phyloP scores from a whole-genome alignment of 1,140 invertebrate species.

The Drosophila eugracilis region DNA sequence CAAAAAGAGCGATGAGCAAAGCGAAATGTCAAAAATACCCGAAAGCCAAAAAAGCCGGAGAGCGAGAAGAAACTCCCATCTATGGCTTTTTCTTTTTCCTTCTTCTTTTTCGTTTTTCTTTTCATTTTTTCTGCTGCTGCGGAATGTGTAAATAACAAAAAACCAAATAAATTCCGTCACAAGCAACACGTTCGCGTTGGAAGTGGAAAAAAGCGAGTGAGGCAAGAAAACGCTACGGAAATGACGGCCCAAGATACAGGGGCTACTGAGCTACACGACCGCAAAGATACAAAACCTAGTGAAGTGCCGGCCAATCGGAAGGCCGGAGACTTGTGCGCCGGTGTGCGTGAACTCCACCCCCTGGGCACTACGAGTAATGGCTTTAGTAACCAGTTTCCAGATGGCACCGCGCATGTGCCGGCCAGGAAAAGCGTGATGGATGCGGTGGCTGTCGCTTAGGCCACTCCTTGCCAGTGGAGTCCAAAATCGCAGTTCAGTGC shows the following conservation, averaged over 20 bases:
- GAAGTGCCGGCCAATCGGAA: slow-evolving; percentile 51
- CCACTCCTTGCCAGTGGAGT: slow-evolving; percentile 60
- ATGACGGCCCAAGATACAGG: slow-evolving; percentile 53
- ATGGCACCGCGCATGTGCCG: slow-evolving; percentile 57
- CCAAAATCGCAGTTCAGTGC: slow-evolving; percentile 63
- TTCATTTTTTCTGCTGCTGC: slow-evolving; percentile 41
- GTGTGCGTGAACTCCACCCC: slow-evolving; percentile 64
- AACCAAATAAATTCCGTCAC: slow-evolving; percentile 81
- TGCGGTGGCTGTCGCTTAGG: slow-evolving; percentile 56
- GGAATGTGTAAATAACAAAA: slow-evolving; percentile 80
- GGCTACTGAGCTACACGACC: slow-evolving; percentile 42
- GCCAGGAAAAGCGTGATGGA: slow-evolving; percentile 47
- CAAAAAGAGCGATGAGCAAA: slow-evolving; percentile 80
- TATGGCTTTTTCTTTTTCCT: slow-evolving; percentile 32
- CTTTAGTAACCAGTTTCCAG: slow-evolving; percentile 42
- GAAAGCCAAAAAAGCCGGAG: slow-evolving; percentile 51
- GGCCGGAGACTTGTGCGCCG: slow-evolving; percentile 57
- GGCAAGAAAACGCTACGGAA: slow-evolving; percentile 44
- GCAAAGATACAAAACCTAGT: slow-evolving; percentile 38
- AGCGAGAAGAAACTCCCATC: slow-evolving; percentile 58
- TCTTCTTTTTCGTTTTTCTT: slow-evolving; percentile 37
- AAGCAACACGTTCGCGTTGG: slow-evolving; percentile 75
- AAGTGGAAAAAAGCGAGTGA: slow-evolving; percentile 42
- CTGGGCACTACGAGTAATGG: slow-evolving; percentile 26
- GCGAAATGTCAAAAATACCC: slow-evolving; percentile 82